Percentiles rank a stretch among this genome's conserved stretches.
These are phyloP conservation scores for Formica selysi DNA, from an alignment of 1,140 invertebrate genomes.

Conservation along the genomic window DNA sequence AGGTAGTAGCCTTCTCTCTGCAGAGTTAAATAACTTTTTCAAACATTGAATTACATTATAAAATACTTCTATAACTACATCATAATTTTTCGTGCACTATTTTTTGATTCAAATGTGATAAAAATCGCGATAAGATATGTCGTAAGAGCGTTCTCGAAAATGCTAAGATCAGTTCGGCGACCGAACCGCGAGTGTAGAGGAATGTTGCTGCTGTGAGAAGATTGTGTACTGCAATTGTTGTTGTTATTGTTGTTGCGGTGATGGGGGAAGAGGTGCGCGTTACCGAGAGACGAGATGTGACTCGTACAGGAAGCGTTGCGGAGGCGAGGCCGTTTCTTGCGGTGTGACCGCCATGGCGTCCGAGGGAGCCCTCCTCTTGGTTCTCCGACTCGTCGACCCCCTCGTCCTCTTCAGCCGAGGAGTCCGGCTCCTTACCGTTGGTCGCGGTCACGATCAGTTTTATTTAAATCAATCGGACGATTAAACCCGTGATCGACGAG, in stretches of 20 bases:
- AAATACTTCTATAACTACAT: too few species aligned
- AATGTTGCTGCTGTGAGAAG: neutral
- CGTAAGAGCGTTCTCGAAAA: conserved; percentile 15
- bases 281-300: conserved; percentile 84
- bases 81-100: neutral
- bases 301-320: conserved; percentile 85
- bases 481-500: conserved; percentile 19
- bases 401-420: conserved; percentile 84
- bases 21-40: neutral
- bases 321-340: conserved; percentile 84
- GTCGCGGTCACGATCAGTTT: neutral
- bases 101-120: neutral
- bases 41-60: neutral
- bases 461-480: conserved; percentile 38
- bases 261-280: conserved; percentile 74
- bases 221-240: conserved; percentile 6
- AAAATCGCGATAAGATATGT: neutral
- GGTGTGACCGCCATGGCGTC: conserved; percentile 80
- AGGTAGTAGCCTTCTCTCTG: neutral
- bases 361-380: conserved; percentile 81
- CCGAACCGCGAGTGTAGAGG: too few species aligned
- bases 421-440: conserved; percentile 76
- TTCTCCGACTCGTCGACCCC: conserved; percentile 83
- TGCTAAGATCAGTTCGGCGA: conserved; percentile 30
- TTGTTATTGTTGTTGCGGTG: conserved; percentile 18